Percentiles rank a stretch among this genome's conserved stretches.
These are phyloP conservation scores for Notechis scutatus DNA, from an alignment of 2,113 vertebrate species.

Conservation along the genomic window DNA sequence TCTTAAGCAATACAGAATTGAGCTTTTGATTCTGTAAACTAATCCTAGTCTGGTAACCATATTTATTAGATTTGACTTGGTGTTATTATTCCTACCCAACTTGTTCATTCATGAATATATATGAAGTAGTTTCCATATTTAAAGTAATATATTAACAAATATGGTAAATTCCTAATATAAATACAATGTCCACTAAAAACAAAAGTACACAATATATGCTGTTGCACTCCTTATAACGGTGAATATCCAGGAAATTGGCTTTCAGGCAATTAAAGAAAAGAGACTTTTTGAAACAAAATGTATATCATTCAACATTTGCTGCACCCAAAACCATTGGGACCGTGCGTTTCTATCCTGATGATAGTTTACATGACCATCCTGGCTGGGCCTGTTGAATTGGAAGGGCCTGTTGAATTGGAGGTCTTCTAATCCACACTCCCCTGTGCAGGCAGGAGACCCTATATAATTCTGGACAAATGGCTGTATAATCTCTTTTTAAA, in stretches of 20 bases:
- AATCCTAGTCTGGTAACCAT: background rate
- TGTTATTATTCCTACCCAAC: background rate
- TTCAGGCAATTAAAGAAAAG: background rate
- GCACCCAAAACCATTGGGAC: background rate
- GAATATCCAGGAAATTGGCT: constrained; percentile 7
- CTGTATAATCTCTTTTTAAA: background rate
- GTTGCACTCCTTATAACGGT: background rate
- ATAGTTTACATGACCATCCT: background rate
- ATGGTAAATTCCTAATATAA: background rate
- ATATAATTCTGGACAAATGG: background rate
- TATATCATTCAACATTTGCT: background rate
- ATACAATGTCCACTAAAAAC: background rate
- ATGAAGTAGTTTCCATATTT: background rate
- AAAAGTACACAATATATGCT: background rate
- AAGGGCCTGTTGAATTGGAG: background rate
- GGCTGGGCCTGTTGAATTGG: background rate
- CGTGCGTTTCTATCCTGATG: background rate
- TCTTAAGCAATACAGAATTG: background rate
- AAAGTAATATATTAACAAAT: background rate
- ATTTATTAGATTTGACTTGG: background rate
- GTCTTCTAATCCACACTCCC: background rate
- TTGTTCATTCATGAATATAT: background rate
- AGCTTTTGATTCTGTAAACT: background rate
- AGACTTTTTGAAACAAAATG: background rate
- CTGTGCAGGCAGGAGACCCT: background rate